A percentile compares a stretch with the other conserved stretches of the same genome.
Evolutionary conservation across 2,888 invertebrate genomes (phyloP).

Genomic region (Mythimna ferrago): DNA sequence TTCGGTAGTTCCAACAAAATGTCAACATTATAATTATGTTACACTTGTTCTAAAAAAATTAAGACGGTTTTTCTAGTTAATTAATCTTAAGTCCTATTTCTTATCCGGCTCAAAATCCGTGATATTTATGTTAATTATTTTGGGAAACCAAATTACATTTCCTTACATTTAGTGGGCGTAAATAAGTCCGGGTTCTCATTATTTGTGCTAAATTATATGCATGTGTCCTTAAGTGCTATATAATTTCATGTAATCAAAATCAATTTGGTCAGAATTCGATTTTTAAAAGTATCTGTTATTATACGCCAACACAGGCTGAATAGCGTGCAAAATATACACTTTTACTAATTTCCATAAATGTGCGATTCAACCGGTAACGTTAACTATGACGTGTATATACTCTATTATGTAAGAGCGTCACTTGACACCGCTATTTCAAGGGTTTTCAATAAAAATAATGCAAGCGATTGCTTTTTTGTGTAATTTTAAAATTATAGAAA

Average conservation of each 20-base stretch:
- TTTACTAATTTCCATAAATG: slow-evolving; percentile 76
- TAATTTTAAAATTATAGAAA: not conserved
- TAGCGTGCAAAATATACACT: slow-evolving; percentile 65
- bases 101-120: slow-evolving; percentile 58
- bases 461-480: no score
- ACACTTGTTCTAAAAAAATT: slow-evolving; percentile 12
- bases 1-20: slow-evolving; percentile 36
- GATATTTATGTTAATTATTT: slow-evolving; percentile 39
- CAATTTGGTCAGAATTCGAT: slow-evolving; percentile 46
- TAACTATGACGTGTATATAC: slow-evolving; percentile 67
- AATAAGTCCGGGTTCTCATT: slow-evolving; percentile 45
- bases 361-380: slow-evolving; percentile 67
- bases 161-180: slow-evolving; percentile 34
- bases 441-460: slow-evolving; percentile 16
- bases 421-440: slow-evolving; percentile 34
- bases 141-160: slow-evolving; percentile 36
- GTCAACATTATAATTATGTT: slow-evolving; percentile 2
- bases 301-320: slow-evolving; percentile 65
- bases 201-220: slow-evolving; percentile 44
- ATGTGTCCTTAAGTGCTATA: slow-evolving; percentile 43
- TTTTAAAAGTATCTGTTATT: slow-evolving; percentile 55
- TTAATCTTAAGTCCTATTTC: slow-evolving; percentile 47
- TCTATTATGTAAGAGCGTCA: slow-evolving; percentile 71
- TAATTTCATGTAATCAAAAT: slow-evolving; percentile 63
- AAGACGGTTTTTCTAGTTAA: slow-evolving; percentile 13